These are phyloP conservation scores for Synanthedon formicaeformis DNA, from an alignment of 2,888 invertebrate genomes.

Conservation along the genomic window DNA sequence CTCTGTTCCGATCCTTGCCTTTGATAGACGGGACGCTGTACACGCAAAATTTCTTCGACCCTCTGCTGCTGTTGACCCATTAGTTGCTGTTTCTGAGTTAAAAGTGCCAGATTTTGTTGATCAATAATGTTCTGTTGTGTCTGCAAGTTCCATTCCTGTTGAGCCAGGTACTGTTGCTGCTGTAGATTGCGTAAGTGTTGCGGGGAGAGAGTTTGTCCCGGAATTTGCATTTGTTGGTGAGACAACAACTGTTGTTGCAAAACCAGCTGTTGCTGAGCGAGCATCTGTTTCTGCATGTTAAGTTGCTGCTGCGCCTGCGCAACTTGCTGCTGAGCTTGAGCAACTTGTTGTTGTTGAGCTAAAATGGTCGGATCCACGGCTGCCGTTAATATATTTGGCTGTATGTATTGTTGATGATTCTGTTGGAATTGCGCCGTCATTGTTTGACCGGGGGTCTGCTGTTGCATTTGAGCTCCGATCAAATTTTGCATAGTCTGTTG, in stretches of 20 bases:
- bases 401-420: conserved; percentile 36
- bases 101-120: conserved; percentile 64
- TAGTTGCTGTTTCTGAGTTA: conserved; percentile 62
- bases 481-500: conserved; percentile 48
- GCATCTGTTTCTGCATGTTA: conserved; percentile 60
- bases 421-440: conserved; percentile 29
- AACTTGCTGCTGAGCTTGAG: conserved; percentile 58
- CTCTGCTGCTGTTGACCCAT: conserved; percentile 68
- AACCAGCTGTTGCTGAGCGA: conserved; percentile 59
- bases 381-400: conserved; percentile 33
- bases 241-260: conserved; percentile 60
- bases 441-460: conserved; percentile 23
- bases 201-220: conserved; percentile 60
- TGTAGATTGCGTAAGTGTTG: conserved; percentile 53
- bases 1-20: conserved; percentile 61
- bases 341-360: conserved; percentile 56
- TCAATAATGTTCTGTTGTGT: conserved; percentile 70
- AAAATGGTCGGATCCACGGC: conserved; percentile 45
- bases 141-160: conserved; percentile 63
- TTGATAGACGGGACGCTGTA: conserved; percentile 52
- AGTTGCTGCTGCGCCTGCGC: conserved; percentile 59
- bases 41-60: conserved; percentile 47
- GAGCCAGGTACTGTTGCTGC: conserved; percentile 64
- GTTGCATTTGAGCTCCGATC: conserved; percentile 40
- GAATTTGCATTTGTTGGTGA: conserved; percentile 52